Evolutionary conservation across 2,797 vertebrate genomes (phyloP), one percentile per base, ranked within the genome.

Genomic region (Fratercula arctica): DNA sequence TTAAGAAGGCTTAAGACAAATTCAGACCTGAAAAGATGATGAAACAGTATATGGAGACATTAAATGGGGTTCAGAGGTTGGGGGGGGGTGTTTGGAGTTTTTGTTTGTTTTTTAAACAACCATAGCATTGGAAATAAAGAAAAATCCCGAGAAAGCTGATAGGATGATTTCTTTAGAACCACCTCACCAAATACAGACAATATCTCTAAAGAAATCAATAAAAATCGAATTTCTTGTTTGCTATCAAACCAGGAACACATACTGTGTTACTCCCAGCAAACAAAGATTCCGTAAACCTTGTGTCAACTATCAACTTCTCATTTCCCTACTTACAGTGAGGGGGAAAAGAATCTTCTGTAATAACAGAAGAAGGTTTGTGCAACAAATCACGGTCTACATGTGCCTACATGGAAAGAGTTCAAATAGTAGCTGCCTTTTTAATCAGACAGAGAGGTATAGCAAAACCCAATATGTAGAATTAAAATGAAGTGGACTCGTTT

Each of bases 81-180:
- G 2, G 5, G 13, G 3, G 1, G 1, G 6, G 7, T 16, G 15
- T 1, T 70, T 28, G 7, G 23, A 18, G 5, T 1, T 48, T 26
- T 25, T 28, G 18, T 2, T 11, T 24, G 12, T 43, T 46, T 76
- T 74, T 72, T 26, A 31, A 72, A 73, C 12, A 78, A 25, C 3
- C 5, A n/a, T 7, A 53, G 2, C 4, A 31, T 6, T 54, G 9
- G 16, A 88, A 83, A 80, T n/a, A 37, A 61, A 74, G 12, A 35
- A 87, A 68, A 77, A 60, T 15, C 10, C 18, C 51, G 26, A 51
- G 21, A n/a, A 68, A 72, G 7, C 4, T 67, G 16, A 70, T 86
- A 75, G 14, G 23, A 43, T 1, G 1, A n/a, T 90, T 43, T 29
- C 37, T 80, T 83, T 63, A 70, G 57, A 88, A 80, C 4, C 11